Evolutionary conservation across 1,140 invertebrate species (phyloP).

Genomic region (Hypothenemus hampei): DNA sequence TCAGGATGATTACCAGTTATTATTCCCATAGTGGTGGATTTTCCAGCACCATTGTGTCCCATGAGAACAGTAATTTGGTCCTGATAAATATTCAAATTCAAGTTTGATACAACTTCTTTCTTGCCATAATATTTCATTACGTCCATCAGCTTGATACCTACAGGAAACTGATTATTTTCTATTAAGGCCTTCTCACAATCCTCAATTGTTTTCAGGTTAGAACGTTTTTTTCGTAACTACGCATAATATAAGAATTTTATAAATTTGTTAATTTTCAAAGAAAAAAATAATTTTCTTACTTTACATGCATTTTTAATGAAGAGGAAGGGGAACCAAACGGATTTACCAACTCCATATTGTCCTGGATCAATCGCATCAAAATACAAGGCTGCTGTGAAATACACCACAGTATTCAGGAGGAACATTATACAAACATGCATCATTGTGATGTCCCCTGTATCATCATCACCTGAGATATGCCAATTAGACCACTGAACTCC

Average conservation of each 20-base stretch:
- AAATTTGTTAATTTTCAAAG: too few relatives aligned
- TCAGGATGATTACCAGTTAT: slow-evolving; percentile 61
- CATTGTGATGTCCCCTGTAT: neutral
- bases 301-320: neutral
- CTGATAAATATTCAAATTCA: slow-evolving; percentile 66
- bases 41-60: slow-evolving; percentile 59
- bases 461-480: neutral
- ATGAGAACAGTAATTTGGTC: slow-evolving; percentile 67
- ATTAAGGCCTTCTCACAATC: too few relatives aligned
- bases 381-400: neutral
- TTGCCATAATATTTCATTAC: slow-evolving; percentile 47
- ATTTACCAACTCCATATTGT: neutral
- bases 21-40: slow-evolving; percentile 60
- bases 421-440: neutral
- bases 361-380: neutral
- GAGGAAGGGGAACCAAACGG: neutral
- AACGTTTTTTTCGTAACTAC: neutral
- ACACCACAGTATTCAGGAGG: neutral
- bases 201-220: slow-evolving; percentile 24
- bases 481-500: neutral
- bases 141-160: slow-evolving; percentile 16
- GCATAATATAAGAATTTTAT: neutral
- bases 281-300: too few relatives aligned
- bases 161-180: neutral
- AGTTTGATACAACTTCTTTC: slow-evolving; percentile 60